phyloP scores from a whole-genome alignment of 2,888 invertebrate species.

The Temnothorax unifasciatus region DNA sequence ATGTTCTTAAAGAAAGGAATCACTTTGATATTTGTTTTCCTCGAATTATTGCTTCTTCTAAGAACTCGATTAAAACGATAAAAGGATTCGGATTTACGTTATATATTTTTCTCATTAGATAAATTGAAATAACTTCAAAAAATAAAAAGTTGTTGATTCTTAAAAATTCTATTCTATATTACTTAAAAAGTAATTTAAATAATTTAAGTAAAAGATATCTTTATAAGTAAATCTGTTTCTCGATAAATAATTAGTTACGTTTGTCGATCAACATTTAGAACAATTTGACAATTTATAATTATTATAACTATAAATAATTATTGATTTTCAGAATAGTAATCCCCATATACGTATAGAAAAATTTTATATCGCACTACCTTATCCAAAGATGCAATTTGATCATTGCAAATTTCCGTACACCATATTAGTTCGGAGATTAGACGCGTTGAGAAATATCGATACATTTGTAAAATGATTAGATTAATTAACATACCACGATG shows the following conservation, averaged over 20 bases:
- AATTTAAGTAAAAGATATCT: not conserved
- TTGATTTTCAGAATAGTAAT: not conserved
- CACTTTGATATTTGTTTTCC: not conserved
- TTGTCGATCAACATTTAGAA: not conserved
- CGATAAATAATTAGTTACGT: no score
- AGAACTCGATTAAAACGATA: not conserved
- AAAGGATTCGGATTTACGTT: not conserved
- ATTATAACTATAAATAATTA: not conserved
- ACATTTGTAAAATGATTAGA: conserved; percentile 26
- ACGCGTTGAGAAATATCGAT: not conserved
- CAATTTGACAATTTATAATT: not conserved
- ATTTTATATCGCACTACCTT: not conserved
- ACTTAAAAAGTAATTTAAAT: not conserved
- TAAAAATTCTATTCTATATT: not conserved
- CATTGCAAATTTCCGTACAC: not conserved
- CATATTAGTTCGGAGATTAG: not conserved
- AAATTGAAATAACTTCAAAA: not conserved
- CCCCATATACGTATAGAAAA: not conserved
- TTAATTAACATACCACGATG: not conserved
- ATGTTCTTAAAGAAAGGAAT: not conserved
- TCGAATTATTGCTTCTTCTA: not conserved
- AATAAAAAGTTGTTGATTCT: not conserved
- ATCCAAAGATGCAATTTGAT: not conserved
- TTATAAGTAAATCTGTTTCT: not conserved
- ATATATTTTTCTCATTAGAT: not conserved